Evolutionary conservation across 2,113 vertebrate genomes (phyloP).

Genomic region (Gymnobelideus leadbeateri): DNA sequence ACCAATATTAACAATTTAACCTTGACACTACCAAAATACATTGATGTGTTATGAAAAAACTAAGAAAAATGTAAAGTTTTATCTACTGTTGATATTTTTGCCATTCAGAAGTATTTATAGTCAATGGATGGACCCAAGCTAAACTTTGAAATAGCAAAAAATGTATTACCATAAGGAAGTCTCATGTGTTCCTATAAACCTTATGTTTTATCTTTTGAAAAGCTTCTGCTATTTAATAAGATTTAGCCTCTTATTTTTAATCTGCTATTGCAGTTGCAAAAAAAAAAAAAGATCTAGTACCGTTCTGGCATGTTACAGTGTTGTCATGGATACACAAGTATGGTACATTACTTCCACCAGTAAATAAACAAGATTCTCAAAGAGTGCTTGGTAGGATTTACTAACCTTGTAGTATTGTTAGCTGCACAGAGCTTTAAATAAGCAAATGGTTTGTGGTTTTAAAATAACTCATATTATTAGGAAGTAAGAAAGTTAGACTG

Average conservation of each 20-base stretch:
- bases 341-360: conserved; percentile 85
- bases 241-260: conserved; percentile 79
- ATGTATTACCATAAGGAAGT: conserved; percentile 52
- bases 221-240: conserved; percentile 76
- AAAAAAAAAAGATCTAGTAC: conserved; percentile 82
- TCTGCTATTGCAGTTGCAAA: conserved; percentile 76
- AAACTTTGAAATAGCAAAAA: conserved; percentile 64
- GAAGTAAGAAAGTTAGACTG: conserved; percentile 24
- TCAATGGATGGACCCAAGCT: background rate
- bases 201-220: conserved; percentile 76
- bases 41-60: conserved; percentile 29
- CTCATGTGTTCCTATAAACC: conserved; percentile 56
- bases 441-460: conserved; percentile 66
- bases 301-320: conserved; percentile 82
- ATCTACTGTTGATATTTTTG: conserved; percentile 24
- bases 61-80: conserved; percentile 65
- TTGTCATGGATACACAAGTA: conserved; percentile 90
- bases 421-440: conserved; percentile 72
- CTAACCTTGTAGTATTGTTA: conserved; percentile 70
- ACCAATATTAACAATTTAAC: conserved; percentile 39
- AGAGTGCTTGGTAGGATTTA: conserved; percentile 81
- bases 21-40: conserved; percentile 27
- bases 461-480: conserved; percentile 56
- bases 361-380: conserved; percentile 86
- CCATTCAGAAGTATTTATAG: conserved; percentile 48